Conservation (phyloP, 2,888 invertebrate genomes). For the Hypercompe scribonia region DNA sequence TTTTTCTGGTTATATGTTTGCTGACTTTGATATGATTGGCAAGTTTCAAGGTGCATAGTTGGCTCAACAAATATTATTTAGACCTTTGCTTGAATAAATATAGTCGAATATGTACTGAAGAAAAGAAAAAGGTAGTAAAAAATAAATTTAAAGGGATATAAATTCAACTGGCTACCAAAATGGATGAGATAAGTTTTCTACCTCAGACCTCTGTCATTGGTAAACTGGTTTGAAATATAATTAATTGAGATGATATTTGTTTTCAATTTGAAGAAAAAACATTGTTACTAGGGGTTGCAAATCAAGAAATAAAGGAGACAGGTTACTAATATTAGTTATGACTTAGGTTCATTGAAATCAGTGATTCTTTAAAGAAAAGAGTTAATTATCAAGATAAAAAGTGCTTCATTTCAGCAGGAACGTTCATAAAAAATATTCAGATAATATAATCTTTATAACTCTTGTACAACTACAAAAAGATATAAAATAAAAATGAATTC, state of each 20-base stretch:
- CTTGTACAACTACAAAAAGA: constrained; percentile 13
- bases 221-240: no score
- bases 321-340: background rate
- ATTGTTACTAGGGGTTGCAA: background rate
- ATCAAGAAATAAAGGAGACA: background rate
- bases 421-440: background rate
- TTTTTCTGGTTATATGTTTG: constrained; percentile 43
- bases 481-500: constrained; percentile 38
- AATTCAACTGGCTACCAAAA: background rate
- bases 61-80: constrained; percentile 15
- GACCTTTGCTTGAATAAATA: background rate
- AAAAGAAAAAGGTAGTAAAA: background rate
- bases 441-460: constrained; percentile 4
- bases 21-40: constrained; percentile 26
- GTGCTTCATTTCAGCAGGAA: background rate
- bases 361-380: background rate
- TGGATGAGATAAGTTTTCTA: background rate
- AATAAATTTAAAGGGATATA: background rate
- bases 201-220: no score
- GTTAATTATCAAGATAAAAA: background rate
- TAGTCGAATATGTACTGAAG: background rate
- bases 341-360: background rate
- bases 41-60: constrained; percentile 21
- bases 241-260: background rate
- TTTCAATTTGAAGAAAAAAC: background rate